These are phyloP conservation scores for Zaprionus obscuricornis DNA, from an alignment of 2,888 invertebrate genomes.

Conservation along the genomic window DNA sequence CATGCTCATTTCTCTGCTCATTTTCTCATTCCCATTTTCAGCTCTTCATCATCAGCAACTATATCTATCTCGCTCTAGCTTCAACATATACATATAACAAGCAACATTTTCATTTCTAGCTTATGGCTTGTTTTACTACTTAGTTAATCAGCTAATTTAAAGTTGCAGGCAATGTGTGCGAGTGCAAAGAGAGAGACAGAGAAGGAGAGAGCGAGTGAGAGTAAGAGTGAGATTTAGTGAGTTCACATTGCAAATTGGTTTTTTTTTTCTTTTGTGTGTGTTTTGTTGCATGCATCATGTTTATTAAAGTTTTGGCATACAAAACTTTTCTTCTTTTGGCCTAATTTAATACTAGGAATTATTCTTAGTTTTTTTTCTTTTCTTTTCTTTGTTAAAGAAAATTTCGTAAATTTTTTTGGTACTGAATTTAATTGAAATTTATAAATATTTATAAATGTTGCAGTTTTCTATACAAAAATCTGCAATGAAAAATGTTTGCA, in stretches of 20 bases:
- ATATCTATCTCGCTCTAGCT: no score
- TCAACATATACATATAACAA: no score
- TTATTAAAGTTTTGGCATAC: constrained; percentile 14
- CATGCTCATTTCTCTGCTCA: constrained; percentile 27
- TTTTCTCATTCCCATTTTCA: background rate
- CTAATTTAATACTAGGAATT: constrained; percentile 20
- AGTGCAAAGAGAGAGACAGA: no score
- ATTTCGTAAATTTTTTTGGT: no score
- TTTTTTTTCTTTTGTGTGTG: constrained; percentile 28
- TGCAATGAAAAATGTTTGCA: no score
- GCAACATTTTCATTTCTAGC: constrained; percentile 40
- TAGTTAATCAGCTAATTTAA: constrained; percentile 77
- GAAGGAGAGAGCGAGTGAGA: background rate
- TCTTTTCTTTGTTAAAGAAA: background rate
- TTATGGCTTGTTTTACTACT: constrained; percentile 70
- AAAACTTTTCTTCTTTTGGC: constrained; percentile 19
- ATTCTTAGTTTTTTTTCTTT: background rate
- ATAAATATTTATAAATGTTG: no score
- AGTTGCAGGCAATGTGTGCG: constrained; percentile 38
- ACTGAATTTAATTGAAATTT: background rate
- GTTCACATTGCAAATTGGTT: constrained; percentile 31
- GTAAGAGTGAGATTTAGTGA: no score
- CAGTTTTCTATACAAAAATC: no score
- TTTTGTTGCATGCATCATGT: constrained; percentile 1
- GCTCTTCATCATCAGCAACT: no score